Evolutionary conservation across 2,797 vertebrate species (phyloP).

Genomic region (Fundulus diaphanus): DNA sequence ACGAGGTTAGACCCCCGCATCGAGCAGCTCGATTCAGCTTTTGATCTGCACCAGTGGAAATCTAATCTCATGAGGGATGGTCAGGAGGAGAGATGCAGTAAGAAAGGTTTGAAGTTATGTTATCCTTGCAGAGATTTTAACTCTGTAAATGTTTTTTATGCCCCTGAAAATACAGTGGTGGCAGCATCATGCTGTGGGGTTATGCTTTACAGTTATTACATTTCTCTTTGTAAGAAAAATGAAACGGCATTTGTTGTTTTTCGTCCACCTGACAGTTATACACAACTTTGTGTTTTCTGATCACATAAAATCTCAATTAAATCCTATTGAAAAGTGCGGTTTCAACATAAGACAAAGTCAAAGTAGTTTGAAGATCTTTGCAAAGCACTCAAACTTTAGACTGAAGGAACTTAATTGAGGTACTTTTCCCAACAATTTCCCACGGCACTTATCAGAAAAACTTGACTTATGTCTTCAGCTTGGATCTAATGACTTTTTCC

Average conservation of each 20-base stretch:
- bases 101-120: neutral
- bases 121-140: conserved; percentile 8
- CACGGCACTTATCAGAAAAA: conserved; percentile 43
- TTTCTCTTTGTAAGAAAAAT: neutral
- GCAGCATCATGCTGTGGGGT: neutral
- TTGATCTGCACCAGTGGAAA: conserved; percentile 54
- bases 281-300: no score
- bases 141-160: neutral
- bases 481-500: conserved; percentile 43
- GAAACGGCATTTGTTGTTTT: neutral
- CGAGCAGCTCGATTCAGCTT: conserved; percentile 48
- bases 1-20: conserved; percentile 26
- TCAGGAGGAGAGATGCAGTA: conserved; percentile 5
- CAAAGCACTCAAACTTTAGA: neutral
- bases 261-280: no score
- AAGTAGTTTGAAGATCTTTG: neutral
- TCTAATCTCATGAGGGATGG: conserved; percentile 42
- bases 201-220: neutral
- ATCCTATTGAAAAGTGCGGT: no score
- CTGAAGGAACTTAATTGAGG: neutral
- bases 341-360: neutral
- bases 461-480: conserved; percentile 33
- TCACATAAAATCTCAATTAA: no score
- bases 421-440: conserved; percentile 19
- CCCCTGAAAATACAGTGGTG: neutral